Evolutionary conservation across 2,113 vertebrate genomes (phyloP).

Genomic region (Nyctereutes procyonoides): DNA sequence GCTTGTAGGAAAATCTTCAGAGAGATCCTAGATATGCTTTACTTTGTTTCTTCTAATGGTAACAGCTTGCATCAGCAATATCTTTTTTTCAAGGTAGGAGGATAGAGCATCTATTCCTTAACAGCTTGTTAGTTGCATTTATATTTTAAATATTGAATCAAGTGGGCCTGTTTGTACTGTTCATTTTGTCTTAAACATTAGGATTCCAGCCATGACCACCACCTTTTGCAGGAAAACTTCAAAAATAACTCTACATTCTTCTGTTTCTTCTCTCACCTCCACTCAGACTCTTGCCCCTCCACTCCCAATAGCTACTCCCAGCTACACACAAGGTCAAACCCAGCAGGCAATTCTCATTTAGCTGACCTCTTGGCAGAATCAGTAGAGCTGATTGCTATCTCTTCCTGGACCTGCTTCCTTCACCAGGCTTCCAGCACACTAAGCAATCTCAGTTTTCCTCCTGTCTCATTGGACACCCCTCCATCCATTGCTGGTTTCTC

Average conservation of each 20-base stretch:
- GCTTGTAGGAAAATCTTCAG: background rate
- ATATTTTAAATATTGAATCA: background rate
- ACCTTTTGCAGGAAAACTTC: background rate
- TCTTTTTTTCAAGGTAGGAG: background rate
- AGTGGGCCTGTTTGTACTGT: background rate
- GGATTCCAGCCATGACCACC: background rate
- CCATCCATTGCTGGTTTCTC: too few species aligned
- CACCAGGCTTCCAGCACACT: background rate
- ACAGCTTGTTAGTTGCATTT: background rate
- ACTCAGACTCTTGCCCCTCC: background rate
- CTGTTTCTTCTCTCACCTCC: too few species aligned
- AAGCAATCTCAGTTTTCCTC: accelerated
- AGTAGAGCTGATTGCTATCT: background rate
- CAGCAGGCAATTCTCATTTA: accelerated
- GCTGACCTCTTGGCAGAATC: background rate
- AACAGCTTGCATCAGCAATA: background rate
- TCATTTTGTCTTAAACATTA: background rate
- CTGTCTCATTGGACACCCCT: accelerated
- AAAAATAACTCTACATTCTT: background rate
- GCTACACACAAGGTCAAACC: accelerated
- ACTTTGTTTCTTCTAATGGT: background rate
- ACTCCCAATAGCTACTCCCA: background rate
- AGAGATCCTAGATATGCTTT: background rate
- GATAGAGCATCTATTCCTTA: background rate
- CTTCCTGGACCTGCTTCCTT: background rate